phyloP scores from a whole-genome alignment of 2,113 vertebrate genomes.

The Lepus timidus region DNA sequence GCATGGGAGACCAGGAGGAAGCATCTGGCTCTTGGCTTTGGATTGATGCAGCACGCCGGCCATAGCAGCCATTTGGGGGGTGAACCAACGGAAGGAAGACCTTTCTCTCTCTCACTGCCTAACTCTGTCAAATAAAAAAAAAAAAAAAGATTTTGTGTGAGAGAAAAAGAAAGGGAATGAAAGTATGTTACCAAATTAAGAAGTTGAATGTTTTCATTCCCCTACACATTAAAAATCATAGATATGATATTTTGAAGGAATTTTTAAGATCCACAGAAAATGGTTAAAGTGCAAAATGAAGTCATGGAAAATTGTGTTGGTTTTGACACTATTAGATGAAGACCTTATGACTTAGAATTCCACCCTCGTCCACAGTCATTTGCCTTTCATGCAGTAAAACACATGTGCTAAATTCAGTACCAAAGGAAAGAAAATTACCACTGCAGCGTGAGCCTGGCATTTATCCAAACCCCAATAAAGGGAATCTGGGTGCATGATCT shows the following conservation, averaged over 20 bases:
- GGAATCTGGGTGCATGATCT: background rate
- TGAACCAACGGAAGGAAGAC: too few relatives aligned
- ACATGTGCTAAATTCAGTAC: background rate
- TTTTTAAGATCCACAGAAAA: background rate
- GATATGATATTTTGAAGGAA: constrained; percentile 10
- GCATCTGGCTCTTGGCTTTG: too few relatives aligned
- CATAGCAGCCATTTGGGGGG: too few relatives aligned
- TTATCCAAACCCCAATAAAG: background rate
- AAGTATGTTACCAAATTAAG: background rate
- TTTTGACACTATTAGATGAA: background rate
- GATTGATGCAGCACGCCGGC: too few relatives aligned
- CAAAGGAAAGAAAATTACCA: background rate
- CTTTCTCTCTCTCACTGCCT: too few relatives aligned
- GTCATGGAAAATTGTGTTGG: background rate
- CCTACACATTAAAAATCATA: background rate
- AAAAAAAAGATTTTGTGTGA: too few relatives aligned
- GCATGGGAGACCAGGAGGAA: too few relatives aligned
- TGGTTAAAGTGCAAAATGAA: constrained; percentile 1
- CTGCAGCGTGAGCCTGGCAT: background rate
- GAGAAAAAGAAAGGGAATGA: background rate
- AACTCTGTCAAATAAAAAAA: too few relatives aligned
- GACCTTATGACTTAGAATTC: background rate
- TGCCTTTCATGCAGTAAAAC: background rate
- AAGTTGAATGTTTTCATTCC: background rate
- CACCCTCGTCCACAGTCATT: background rate